Base-by-base conservation (phyloP, 2,888 invertebrate species). In the Scotopteryx bipunctaria region DNA sequence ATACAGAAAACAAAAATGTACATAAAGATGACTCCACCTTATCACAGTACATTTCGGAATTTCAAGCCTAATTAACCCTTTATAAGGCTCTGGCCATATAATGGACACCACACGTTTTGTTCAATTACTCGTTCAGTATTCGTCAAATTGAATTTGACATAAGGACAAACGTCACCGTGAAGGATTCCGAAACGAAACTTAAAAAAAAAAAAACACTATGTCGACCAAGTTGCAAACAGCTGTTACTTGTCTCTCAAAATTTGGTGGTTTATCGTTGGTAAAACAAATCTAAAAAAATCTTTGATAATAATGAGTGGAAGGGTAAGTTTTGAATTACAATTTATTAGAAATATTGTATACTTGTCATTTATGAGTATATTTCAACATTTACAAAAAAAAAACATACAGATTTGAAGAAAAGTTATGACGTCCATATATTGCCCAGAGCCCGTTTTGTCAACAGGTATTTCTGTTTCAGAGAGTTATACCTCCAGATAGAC, bases 321-420 rank as follows among this genome's bases (percentile, higher is more conserved):
- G 50, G 55, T 55, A 55, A 55, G 55, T 55, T 50, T 55, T 50
- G 37, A 50, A 50, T 55, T 42, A 46, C 37, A 46, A 46, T 37
- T 46, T 42, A 46, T 55, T 55, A 49, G 27, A 43, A 55, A 55
- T 55, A 50, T 55, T 15, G 31, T 49, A 45, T 45, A 45, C 36
- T 49, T 42, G n/a, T 42, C 36, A 42, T 48, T 42, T 42, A 48
- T 48, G 42, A 48, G 36, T 35, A 42, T 42, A 48, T 48, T 48
- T 48, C 23, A 38, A 38, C 33, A 40, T 32, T 46, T 33, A 25
- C 17, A 46, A 40, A 33, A 38, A 49, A 42, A 33, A 42, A 14
- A n/a, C n/a, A 48, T 48, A 41, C 41, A 42, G 37, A 42, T 49
- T 43, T 37, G 32, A 43, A 43, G 48, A 54, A 54, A 49, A 54